Base-by-base conservation (phyloP, 2,113 vertebrate species). In the Scolopax mira region DNA sequence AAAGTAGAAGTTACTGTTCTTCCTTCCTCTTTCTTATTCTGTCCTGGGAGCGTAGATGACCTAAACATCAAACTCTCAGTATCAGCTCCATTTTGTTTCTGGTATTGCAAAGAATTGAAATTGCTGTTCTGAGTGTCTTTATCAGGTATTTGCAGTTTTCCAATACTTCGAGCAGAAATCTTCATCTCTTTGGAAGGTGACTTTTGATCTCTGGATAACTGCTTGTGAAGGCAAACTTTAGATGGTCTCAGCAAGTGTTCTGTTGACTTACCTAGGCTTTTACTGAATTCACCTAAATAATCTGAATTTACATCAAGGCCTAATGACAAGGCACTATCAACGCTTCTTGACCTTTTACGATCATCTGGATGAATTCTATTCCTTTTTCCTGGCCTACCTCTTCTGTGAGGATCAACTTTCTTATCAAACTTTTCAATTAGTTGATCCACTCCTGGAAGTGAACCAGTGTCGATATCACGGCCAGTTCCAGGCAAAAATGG, bases 341-440 rank as follows among this genome's bases (percentile, higher is more conserved):
- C 98, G 0, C 97, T 97, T 87, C 98, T 98, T 11, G 99, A 99
- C 33, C 99, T 98, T 91, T 99, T 99, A 71, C 98, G 97, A 91
- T 99, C 99, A 31, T 99, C 99, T 3, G 98, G 98, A 66, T 99
- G 96, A 91, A 99, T 99, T 75, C 99, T 97, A 85, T 98, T 98
- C 79, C 99, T 97, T 89, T 98, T 98, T 39, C 99, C 99, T 2
- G 98, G 93, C 66, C 99, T 96, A 19, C 99, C 99, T 92, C 99
- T 98, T 79, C 98, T 98, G 64, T 98, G 99, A 48, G 97, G 96
- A 39, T 98, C 97, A 14, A 98, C 95, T 91, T 98, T 99, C 44
- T 95, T 97, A 58, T 99, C 99, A 96, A 99, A 99, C 73, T 99
- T 99, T 60, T 99, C 98, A 90, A 99, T 99, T 10, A 99, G 97